A percentile compares a stretch with the other conserved stretches of the same genome.
These are phyloP conservation scores for Cerceris rybyensis DNA, from an alignment of 2,888 invertebrate genomes.

Conservation along the genomic window DNA sequence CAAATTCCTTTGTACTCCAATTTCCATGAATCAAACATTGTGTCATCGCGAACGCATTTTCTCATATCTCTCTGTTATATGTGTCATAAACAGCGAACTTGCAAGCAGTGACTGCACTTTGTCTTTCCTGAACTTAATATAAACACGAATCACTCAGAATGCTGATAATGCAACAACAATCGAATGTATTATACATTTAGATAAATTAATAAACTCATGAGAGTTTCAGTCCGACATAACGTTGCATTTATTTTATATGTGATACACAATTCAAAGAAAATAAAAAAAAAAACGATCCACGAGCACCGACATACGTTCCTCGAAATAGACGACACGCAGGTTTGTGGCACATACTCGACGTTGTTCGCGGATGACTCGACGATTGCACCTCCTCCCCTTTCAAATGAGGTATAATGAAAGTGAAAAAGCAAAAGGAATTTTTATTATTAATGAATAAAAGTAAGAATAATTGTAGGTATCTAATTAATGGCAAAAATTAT, in stretches of 20 bases:
- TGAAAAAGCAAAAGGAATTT: not conserved
- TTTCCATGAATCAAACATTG: not conserved
- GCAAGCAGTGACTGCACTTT: not conserved
- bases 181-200: not conserved
- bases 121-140: no score
- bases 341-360: conserved; percentile 14
- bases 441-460: not conserved
- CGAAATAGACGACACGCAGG: conserved; percentile 18
- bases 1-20: no score
- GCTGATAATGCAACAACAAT: not conserved
- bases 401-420: conserved; percentile 15
- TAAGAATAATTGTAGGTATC: not conserved
- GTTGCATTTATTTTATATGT: not conserved
- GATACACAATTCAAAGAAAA: conserved; percentile 9
- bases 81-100: not conserved
- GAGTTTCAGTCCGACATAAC: not conserved
- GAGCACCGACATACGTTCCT: conserved; percentile 13
- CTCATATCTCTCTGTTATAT: not conserved
- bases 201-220: not conserved
- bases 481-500: no score
- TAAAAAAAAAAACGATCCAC: conserved; percentile 12
- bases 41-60: not conserved
- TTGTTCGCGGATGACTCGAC: conserved; percentile 12
- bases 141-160: not conserved
- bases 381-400: conserved; percentile 7